phyloP scores from a whole-genome alignment of 2,113 vertebrate species.

The Neolamprologus sp. region DNA sequence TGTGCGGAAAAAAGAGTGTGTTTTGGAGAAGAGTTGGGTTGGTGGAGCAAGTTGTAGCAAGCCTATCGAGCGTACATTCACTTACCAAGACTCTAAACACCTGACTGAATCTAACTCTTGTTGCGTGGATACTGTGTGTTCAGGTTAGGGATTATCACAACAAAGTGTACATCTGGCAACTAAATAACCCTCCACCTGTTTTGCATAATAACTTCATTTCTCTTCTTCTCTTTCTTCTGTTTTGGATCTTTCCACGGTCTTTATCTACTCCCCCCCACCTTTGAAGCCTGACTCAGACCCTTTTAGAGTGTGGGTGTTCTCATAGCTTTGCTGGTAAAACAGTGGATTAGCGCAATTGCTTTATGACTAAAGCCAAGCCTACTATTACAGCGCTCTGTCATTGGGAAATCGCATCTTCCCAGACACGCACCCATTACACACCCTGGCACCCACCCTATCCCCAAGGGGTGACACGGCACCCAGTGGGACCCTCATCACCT shows the following conservation, averaged over 20 bases:
- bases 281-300: slow-evolving; percentile 22
- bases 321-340: slow-evolving; percentile 58
- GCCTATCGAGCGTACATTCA: neutral
- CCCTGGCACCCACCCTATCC: slow-evolving; percentile 17
- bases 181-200: neutral
- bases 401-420: slow-evolving; percentile 49
- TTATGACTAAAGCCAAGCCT: slow-evolving; percentile 56
- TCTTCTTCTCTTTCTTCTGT: neutral
- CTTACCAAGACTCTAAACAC: slow-evolving; percentile 2
- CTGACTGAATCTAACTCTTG: neutral
- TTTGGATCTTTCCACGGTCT: neutral
- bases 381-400: slow-evolving; percentile 58
- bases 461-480: neutral
- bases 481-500: slow-evolving; percentile 17
- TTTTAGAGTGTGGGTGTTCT: slow-evolving; percentile 54
- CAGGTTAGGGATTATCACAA: neutral
- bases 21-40: neutral
- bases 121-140: neutral
- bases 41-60: slow-evolving; percentile 32
- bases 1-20: neutral
- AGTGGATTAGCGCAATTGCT: slow-evolving; percentile 51
- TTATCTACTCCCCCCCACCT: neutral
- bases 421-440: slow-evolving; percentile 39
- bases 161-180: neutral
- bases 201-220: neutral